phyloP scores from a whole-genome alignment of 2,888 invertebrate genomes.

The Sinentomon sp. region DNA sequence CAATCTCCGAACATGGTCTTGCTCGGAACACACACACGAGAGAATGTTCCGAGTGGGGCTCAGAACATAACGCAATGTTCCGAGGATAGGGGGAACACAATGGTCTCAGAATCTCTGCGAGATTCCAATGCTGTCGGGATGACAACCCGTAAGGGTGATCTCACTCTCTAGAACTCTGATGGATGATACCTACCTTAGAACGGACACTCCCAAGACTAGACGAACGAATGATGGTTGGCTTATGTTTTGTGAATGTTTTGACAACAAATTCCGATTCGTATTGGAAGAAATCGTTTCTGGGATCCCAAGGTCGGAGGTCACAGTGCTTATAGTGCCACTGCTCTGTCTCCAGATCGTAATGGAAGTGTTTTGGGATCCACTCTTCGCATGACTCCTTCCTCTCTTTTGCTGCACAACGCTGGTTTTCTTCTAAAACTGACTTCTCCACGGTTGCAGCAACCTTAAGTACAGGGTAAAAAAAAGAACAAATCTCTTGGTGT shows the following conservation, averaged over 20 bases:
- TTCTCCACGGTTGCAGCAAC: slow-evolving; percentile 70
- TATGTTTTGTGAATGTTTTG: slow-evolving; percentile 43
- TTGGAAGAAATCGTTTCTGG: slow-evolving; percentile 54
- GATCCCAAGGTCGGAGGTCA: slow-evolving; percentile 66
- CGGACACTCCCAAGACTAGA: slow-evolving; percentile 39
- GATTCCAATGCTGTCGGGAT: too few relatives aligned
- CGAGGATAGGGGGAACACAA: too few relatives aligned
- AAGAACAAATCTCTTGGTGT: too few relatives aligned
- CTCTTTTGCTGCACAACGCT: slow-evolving; percentile 41
- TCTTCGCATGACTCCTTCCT: slow-evolving; percentile 32
- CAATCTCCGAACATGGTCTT: too few relatives aligned
- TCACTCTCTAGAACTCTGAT: too few relatives aligned
- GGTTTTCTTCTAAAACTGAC: slow-evolving; percentile 62
- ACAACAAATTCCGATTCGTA: slow-evolving; percentile 58
- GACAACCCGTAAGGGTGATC: too few relatives aligned
- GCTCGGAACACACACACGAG: too few relatives aligned
- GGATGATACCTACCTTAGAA: slow-evolving; percentile 16
- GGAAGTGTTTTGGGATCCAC: slow-evolving; percentile 48
- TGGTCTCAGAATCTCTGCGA: too few relatives aligned
- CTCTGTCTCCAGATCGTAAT: slow-evolving; percentile 27
- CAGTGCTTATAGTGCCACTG: slow-evolving; percentile 48
- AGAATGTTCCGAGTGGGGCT: too few relatives aligned
- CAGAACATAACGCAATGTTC: too few relatives aligned
- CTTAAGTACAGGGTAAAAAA: slow-evolving; percentile 24
- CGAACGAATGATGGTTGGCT: slow-evolving; percentile 41